Conservation (phyloP, 2,888 invertebrate genomes). For the Chrysina gloriosa region DNA sequence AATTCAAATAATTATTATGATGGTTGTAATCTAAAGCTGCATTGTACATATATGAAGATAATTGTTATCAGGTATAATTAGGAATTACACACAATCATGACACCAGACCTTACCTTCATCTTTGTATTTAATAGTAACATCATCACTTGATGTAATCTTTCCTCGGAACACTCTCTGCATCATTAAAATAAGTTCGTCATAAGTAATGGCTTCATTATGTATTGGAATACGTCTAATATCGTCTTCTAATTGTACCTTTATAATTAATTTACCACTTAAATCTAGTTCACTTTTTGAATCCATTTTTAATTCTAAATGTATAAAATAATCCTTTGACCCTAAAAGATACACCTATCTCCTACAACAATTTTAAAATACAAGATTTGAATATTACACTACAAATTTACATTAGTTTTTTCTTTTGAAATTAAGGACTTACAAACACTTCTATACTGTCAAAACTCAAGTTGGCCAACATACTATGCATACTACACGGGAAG, state of each 20-base stretch:
- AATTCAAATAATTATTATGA: background rate
- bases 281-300: constrained; percentile 64
- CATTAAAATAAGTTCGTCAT: constrained; percentile 77
- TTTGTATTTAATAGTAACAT: constrained; percentile 77
- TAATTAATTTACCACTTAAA: constrained; percentile 68
- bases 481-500: too few species aligned
- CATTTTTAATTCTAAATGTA: constrained; percentile 55
- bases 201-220: constrained; percentile 79
- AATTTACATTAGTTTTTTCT: constrained; percentile 24
- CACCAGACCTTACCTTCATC: constrained; percentile 71
- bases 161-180: constrained; percentile 78
- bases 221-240: constrained; percentile 77
- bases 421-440: constrained; percentile 31
- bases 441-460: too few species aligned
- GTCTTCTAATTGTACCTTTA: constrained; percentile 72
- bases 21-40: background rate
- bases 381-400: constrained; percentile 5
- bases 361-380: background rate
- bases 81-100: constrained; percentile 36
- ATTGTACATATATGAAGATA: background rate
- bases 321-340: too few species aligned
- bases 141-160: constrained; percentile 72
- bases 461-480: too few species aligned
- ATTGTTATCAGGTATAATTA: background rate
- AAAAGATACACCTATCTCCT: too few species aligned